These are phyloP conservation scores for Ypsolopha sequella DNA, from an alignment of 2,888 invertebrate genomes.

Conservation along the genomic window DNA sequence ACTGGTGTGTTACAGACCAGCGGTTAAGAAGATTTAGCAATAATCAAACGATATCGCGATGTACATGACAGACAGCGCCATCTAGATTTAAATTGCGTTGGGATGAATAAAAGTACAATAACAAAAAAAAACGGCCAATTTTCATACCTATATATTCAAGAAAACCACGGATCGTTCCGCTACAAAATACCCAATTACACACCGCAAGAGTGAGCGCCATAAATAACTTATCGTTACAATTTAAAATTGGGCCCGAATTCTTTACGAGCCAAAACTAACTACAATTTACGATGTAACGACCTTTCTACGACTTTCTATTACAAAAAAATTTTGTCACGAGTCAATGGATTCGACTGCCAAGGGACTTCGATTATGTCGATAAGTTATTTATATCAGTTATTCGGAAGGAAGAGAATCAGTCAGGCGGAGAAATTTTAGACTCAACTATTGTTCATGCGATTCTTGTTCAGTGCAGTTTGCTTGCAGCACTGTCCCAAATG, in stretches of 20 bases:
- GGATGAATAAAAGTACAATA: too few species aligned
- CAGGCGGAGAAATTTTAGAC: conserved; percentile 14
- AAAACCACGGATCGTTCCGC: neutral
- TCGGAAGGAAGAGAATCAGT: conserved; percentile 18
- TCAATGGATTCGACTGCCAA: conserved; percentile 19
- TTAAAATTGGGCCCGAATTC: conserved; percentile 30
- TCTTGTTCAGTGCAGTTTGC: too few species aligned
- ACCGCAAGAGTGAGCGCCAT: neutral
- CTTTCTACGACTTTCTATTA: conserved; percentile 16
- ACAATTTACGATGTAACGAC: conserved; percentile 32
- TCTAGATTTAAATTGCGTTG: too few species aligned
- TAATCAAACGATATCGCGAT: too few species aligned
- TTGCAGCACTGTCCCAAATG: too few species aligned
- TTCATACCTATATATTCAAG: too few species aligned
- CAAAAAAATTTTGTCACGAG: conserved; percentile 30
- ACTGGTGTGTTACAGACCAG: too few species aligned
- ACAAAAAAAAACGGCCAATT: too few species aligned
- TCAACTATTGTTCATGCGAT: too few species aligned
- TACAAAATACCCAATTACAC: neutral
- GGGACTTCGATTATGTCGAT: neutral
- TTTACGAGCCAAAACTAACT: conserved; percentile 53
- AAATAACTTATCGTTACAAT: neutral
- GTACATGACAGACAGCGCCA: too few species aligned
- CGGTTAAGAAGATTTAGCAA: too few species aligned
- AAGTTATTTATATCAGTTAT: neutral